Conservation (phyloP, 2,888 invertebrate species). For the Halictus quadricinctus region DNA sequence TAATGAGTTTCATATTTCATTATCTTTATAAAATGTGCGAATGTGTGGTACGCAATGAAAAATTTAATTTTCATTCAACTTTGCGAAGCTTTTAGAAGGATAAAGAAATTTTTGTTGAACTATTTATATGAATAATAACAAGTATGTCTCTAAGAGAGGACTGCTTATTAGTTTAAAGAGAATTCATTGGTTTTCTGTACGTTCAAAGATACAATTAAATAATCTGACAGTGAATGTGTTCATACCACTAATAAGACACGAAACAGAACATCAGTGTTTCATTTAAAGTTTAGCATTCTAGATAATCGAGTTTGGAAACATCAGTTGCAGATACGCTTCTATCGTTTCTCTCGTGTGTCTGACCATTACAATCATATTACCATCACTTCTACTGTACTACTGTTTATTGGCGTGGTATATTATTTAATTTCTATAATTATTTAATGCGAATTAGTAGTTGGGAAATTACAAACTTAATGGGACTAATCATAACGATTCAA, state of each 20-base stretch:
- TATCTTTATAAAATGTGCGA: background rate
- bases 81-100: background rate
- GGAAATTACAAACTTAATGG: background rate
- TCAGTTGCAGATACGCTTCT: background rate
- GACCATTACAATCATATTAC: background rate
- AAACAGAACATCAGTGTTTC: background rate
- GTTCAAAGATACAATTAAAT: background rate
- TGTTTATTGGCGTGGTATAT: background rate
- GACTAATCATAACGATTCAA: background rate
- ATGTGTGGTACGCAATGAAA: background rate
- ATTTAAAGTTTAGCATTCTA: background rate
- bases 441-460: background rate
- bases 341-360: background rate
- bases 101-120: background rate
- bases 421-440: background rate
- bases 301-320: background rate
- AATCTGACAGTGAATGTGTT: background rate
- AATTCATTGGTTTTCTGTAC: background rate
- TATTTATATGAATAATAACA: no score
- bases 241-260: background rate
- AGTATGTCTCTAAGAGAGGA: background rate
- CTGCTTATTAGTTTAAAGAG: background rate
- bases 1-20: background rate
- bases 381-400: background rate
- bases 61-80: background rate